phyloP scores from a whole-genome alignment of 2,888 invertebrate species.

The Antheraea assamensis region DNA sequence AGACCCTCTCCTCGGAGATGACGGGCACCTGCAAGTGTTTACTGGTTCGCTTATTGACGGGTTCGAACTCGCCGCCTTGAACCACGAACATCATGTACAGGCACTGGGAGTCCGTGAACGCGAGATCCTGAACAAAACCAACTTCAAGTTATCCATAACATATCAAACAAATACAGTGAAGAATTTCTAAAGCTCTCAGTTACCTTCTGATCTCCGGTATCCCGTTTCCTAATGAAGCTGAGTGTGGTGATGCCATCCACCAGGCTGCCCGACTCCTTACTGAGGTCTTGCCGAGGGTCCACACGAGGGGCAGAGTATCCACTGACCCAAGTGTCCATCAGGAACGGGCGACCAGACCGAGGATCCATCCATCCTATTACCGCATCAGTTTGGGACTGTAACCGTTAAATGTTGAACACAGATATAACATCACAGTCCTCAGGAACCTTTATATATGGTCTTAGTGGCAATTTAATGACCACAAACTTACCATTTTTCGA shows the following conservation, averaged over 20 bases:
- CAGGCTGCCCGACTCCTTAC: slow-evolving; percentile 85
- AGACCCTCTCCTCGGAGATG: slow-evolving; percentile 88
- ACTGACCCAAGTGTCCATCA: slow-evolving; percentile 93
- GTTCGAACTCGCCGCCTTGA: slow-evolving; percentile 90
- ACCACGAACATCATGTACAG: slow-evolving; percentile 94
- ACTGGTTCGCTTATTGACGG: slow-evolving; percentile 92
- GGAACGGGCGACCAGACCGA: slow-evolving; percentile 87
- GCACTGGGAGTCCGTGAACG: slow-evolving; percentile 91
- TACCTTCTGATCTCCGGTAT: slow-evolving; percentile 85
- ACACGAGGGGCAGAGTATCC: slow-evolving; percentile 89
- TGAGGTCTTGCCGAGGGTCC: slow-evolving; percentile 88
- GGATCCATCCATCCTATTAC: slow-evolving; percentile 94
- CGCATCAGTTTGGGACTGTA: slow-evolving; percentile 92
- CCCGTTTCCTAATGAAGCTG: slow-evolving; percentile 89
- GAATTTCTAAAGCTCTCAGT: not conserved
- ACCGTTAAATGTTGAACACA: slow-evolving; percentile 19
- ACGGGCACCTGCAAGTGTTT: slow-evolving; percentile 89
- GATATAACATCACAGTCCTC: not conserved
- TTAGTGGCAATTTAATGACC: too few species aligned
- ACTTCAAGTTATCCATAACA: not conserved
- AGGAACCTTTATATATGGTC: too few species aligned
- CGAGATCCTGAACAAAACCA: slow-evolving; percentile 83
- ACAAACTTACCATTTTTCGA: slow-evolving; percentile 86
- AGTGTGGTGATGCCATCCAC: slow-evolving; percentile 90
- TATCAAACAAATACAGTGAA: too few species aligned